phyloP scores from a whole-genome alignment of 2,113 vertebrate genomes.

The Uropsilus gracilis region DNA sequence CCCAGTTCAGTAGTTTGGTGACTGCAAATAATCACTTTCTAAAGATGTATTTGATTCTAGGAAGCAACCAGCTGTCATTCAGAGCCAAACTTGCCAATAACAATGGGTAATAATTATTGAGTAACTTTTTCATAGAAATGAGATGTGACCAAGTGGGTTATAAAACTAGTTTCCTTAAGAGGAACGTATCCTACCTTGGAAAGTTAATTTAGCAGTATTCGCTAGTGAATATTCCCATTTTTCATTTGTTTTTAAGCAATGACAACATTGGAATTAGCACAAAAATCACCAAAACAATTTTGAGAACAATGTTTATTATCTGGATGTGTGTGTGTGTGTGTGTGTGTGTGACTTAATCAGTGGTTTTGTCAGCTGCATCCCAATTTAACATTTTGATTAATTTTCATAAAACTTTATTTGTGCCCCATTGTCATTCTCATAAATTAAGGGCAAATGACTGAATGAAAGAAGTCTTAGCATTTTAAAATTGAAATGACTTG shows the following conservation, averaged over 20 bases:
- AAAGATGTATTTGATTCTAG: neutral
- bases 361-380: neutral
- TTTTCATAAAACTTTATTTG: slow-evolving; percentile 18
- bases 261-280: neutral
- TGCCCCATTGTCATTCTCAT: neutral
- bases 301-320: neutral
- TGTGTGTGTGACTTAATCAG: neutral
- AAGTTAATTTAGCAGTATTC: neutral
- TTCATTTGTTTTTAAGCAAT: neutral
- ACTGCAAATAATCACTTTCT: neutral
- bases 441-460: slow-evolving; percentile 26
- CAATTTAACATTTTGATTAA: neutral
- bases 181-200: neutral
- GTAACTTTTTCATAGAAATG: slow-evolving; percentile 57
- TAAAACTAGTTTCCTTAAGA: slow-evolving; percentile 54
- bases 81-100: neutral
- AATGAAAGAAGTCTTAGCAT: slow-evolving; percentile 25
- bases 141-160: slow-evolving; percentile 1
- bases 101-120: neutral
- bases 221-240: neutral
- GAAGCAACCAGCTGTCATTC: neutral
- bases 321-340: neutral
- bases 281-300: slow-evolving; percentile 8
- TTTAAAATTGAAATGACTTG: neutral
- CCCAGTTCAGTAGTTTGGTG: neutral